Conservation (phyloP, 2,113 vertebrate genomes). For the Choloepus hoffmanni region DNA sequence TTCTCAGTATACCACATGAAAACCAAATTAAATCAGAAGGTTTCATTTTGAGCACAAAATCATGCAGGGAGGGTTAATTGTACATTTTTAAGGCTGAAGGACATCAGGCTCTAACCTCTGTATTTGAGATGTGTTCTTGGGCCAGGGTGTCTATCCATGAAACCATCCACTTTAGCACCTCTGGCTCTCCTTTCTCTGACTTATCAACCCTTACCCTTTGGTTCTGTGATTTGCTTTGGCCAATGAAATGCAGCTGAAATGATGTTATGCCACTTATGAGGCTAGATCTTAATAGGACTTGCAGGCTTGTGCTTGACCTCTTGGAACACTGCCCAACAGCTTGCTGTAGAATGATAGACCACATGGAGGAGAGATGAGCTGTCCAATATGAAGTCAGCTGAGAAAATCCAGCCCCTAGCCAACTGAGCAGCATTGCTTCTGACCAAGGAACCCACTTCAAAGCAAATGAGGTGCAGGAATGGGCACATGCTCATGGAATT, state of each 20-base stretch:
- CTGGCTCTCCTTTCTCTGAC: not conserved
- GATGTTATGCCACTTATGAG: not conserved
- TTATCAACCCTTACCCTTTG: not conserved
- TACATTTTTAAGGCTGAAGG: not conserved
- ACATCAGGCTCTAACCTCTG: not conserved
- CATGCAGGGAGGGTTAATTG: not conserved
- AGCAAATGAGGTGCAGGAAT: too few relatives aligned
- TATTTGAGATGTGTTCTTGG: slow-evolving; percentile 5
- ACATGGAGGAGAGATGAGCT: not conserved
- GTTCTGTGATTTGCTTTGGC: not conserved
- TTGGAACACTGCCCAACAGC: not conserved
- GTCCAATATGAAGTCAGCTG: not conserved
- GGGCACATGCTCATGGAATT: too few relatives aligned
- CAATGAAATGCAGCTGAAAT: not conserved
- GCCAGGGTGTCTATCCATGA: not conserved
- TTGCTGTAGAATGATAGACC: not conserved
- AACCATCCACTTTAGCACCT: not conserved
- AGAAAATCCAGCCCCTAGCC: not conserved
- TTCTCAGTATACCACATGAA: not conserved
- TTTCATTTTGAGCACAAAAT: slow-evolving; percentile 5
- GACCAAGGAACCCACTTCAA: too few relatives aligned
- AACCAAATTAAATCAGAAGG: not conserved
- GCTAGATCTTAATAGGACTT: not conserved
- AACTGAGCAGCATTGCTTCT: not conserved
- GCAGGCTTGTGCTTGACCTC: not conserved